Conservation (phyloP, 2,113 vertebrate genomes). For the Zingel zingel region DNA sequence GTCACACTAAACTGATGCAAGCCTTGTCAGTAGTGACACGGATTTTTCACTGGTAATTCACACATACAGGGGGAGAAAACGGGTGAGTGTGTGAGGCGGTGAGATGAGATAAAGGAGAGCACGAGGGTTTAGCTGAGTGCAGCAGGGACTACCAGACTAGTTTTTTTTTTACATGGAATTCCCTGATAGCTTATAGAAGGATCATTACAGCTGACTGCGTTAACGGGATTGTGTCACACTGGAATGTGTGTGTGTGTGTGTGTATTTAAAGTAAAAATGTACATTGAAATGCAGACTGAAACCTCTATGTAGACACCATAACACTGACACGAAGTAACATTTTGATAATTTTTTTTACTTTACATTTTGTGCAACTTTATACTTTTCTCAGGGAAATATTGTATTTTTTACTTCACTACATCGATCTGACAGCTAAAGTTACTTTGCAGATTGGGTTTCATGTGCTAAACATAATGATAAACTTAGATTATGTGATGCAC, state of each 20-base stretch:
- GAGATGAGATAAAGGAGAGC: conserved; percentile 2
- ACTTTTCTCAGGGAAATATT: too few species aligned
- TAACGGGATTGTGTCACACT: conserved; percentile 41
- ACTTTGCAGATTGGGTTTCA: not conserved
- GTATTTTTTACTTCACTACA: too few species aligned
- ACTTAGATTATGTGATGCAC: not conserved
- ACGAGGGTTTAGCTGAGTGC: not conserved
- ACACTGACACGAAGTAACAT: too few species aligned
- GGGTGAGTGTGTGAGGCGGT: not conserved
- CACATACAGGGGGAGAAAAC: not conserved
- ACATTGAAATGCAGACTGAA: not conserved
- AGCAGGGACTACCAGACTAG: not conserved
- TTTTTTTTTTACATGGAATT: conserved; percentile 39
- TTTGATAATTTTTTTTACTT: too few species aligned
- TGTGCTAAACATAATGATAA: not conserved
- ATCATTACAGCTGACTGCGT: conserved; percentile 58
- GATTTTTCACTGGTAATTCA: not conserved
- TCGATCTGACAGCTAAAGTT: too few species aligned
- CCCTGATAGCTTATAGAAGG: conserved; percentile 56
- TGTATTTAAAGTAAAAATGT: conserved; percentile 26
- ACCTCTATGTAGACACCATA: not conserved
- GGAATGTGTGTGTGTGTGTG: conserved; percentile 42
- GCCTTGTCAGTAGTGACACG: not conserved
- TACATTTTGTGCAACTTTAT: too few species aligned
- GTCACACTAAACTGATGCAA: not conserved